Base-by-base conservation (phyloP, 2,888 invertebrate genomes). In the Rhagium mordax region DNA sequence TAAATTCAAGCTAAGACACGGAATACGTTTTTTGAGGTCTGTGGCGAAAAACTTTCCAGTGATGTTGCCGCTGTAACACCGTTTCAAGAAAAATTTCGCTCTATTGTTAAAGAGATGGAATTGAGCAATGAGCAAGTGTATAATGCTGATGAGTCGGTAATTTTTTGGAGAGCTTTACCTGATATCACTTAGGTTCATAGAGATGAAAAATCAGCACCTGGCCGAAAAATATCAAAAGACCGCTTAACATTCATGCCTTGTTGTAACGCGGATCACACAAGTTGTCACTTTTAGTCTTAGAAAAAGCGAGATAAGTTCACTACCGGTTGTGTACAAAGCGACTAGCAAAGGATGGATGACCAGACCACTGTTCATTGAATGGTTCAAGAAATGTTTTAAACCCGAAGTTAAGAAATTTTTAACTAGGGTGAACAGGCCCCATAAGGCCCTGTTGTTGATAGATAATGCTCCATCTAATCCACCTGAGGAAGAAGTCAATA, bases 1-100 rank as follows among this genome's bases (percentile, higher is more conserved):
- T 65, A 81, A 76, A 76, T 79, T 81, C 55, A 78, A 79, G 53
- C 8, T n/a, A 41, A 64, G 79, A 41, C 64, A 76, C 55, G 74
- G 78, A 27, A 80, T 80, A 27, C 73, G 79, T 27, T 68, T 70
- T 55, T 72, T 80, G 53, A 76, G 20, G 53, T 80, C 6, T 70
- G 72, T 70, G 77, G 79, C 13, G 78, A 79, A 76, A 76, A 76
- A 74, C 57, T 79, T n/a, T 80, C 76, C 0, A 76, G 72, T 64
- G 74, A 80, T 47, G 21, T 62, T 47, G 33, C 59, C 20, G 76
- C 77, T n/a, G 69, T 78, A 57, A 15, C 15, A 18, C 71, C 74
- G 51, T 79, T 75, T 62, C 55, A 67, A 51, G 27, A 71, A 64
- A 72, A 75, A 60, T 60, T 72, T 62, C 4, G 6, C 20, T 4